Evolutionary conservation across 2,797 vertebrate genomes (phyloP).

Genomic region (Oryzias sinensis): DNA sequence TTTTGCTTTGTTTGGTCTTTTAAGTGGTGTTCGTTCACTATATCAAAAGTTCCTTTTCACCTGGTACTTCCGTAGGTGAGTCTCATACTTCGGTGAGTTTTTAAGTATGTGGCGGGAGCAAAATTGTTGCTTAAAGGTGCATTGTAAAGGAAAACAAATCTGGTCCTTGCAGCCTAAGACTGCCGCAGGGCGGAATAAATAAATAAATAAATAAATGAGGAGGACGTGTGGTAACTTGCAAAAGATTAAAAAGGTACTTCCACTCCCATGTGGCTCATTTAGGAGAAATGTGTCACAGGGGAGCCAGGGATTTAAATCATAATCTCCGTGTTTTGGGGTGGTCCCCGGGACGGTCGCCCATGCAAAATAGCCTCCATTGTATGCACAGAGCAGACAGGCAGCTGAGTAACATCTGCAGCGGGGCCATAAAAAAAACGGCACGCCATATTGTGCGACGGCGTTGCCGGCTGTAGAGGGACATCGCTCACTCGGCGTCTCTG

Average conservation of each 20-base stretch:
- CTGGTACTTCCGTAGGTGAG: no score
- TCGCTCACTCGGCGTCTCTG: slow-evolving; percentile 53
- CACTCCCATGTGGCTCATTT: slow-evolving; percentile 12
- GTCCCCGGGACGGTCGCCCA: slow-evolving; percentile 9
- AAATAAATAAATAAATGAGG: background rate
- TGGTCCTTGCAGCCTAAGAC: background rate
- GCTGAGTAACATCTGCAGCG: slow-evolving; percentile 61
- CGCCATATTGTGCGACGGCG: slow-evolving; percentile 38
- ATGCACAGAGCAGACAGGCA: slow-evolving; percentile 9
- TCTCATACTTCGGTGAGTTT: no score
- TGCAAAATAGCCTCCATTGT: slow-evolving; percentile 47
- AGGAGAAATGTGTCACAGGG: slow-evolving; percentile 17
- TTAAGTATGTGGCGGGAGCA: no score
- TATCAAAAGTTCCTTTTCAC: no score
- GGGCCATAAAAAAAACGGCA: slow-evolving; percentile 50
- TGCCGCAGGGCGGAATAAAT: background rate
- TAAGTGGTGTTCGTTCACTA: no score
- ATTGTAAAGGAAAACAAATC: background rate
- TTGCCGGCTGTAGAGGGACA: slow-evolving; percentile 63
- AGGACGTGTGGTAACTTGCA: background rate
- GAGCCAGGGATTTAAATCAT: slow-evolving; percentile 11
- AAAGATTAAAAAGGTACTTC: slow-evolving; percentile 17
- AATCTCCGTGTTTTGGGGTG: slow-evolving; percentile 20
- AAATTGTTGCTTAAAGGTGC: no score
- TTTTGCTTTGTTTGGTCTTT: no score